A percentile compares a stretch with the other conserved stretches of the same genome.
phyloP scores from a whole-genome alignment of 2,797 vertebrate species.

The Euthynnus affinis region DNA sequence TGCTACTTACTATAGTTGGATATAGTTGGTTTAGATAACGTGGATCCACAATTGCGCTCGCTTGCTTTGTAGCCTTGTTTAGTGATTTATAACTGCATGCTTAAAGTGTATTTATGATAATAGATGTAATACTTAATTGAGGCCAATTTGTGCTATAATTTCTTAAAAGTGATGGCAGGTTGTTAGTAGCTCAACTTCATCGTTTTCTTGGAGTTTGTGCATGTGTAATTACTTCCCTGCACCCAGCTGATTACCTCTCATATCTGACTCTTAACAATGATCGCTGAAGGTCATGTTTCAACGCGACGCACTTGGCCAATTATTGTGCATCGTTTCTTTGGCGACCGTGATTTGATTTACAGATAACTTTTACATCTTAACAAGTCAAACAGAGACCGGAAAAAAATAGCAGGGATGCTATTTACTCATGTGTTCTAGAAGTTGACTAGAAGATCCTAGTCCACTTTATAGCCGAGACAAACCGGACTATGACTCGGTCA shows the following conservation, averaged over 20 bases:
- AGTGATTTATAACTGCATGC: slow-evolving; percentile 12
- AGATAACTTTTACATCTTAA: slow-evolving; percentile 68
- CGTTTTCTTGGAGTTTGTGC: slow-evolving; percentile 29
- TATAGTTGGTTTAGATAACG: not conserved
- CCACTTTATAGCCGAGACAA: slow-evolving; percentile 23
- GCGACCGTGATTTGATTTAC: slow-evolving; percentile 61
- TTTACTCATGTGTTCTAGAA: not conserved
- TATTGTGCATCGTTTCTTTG: slow-evolving; percentile 46
- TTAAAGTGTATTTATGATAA: not conserved
- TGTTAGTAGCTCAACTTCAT: slow-evolving; percentile 33
- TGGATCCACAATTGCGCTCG: not conserved
- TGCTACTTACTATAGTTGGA: not conserved
- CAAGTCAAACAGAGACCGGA: not conserved
- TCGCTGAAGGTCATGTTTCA: slow-evolving; percentile 58
- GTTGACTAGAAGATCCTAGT: slow-evolving; percentile 26
- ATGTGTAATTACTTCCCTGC: slow-evolving; percentile 28
- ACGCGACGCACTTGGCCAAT: slow-evolving; percentile 46
- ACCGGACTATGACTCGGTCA: slow-evolving; percentile 64
- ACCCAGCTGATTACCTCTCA: slow-evolving; percentile 25
- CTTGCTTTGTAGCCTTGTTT: not conserved
- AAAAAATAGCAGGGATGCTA: slow-evolving; percentile 6
- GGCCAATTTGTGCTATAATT: slow-evolving; percentile 11
- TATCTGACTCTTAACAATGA: slow-evolving; percentile 67
- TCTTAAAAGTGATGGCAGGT: slow-evolving; percentile 47
- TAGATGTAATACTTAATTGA: slow-evolving; percentile 2